Base-by-base conservation (phyloP, 2,113 vertebrate genomes). In the Pterocles orientalis region DNA sequence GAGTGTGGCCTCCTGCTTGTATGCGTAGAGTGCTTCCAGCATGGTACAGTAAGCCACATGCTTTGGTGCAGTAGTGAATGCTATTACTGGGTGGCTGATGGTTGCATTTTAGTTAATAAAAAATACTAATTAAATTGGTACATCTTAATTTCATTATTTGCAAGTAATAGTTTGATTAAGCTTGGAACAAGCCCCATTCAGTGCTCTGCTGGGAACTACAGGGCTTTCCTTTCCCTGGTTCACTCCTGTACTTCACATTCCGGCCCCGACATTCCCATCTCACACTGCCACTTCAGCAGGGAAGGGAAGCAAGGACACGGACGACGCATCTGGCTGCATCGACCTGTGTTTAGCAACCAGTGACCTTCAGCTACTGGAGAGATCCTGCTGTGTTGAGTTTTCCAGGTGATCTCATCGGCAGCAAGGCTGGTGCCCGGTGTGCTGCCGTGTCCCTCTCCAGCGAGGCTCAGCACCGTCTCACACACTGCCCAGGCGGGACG, bases 381-480 rank as follows among this genome's bases (percentile, higher is more conserved):
- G 4, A 53, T 82, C 47, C 53, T 21, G 15, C 25, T 2, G 5
- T n/a, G 82, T 23, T 65, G 65, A 28, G 61, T 24, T 79, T 90
- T 62, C 84, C 41, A 33, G 34, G 50, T 0, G 0, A 39, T 69
- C 45, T 56, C 60, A 24, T 2, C 2, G 4, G n/a, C 69, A 70
- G 54, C 41, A 58, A 45, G 56, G 41, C 51, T 45, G 51, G 65
- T 3, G 12, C 56, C 19, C 5, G 6, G 68, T 2, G 5, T 48
- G 29, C 10, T 60, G 62, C 2, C 1, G 29, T 13, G 4, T 77
- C 64, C 24, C 23, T 39, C 68, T 51, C 50, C 68, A 60, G 45
- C 39, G 20, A 12, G 45, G 48, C 39, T 92, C 0, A 0, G 26
- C 0, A 0, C 62, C 2, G 3, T 31, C 58, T 84, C 68, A 16